Evolutionary conservation across 2,113 vertebrate species (phyloP).

Genomic region (Osmerus eperlanus): DNA sequence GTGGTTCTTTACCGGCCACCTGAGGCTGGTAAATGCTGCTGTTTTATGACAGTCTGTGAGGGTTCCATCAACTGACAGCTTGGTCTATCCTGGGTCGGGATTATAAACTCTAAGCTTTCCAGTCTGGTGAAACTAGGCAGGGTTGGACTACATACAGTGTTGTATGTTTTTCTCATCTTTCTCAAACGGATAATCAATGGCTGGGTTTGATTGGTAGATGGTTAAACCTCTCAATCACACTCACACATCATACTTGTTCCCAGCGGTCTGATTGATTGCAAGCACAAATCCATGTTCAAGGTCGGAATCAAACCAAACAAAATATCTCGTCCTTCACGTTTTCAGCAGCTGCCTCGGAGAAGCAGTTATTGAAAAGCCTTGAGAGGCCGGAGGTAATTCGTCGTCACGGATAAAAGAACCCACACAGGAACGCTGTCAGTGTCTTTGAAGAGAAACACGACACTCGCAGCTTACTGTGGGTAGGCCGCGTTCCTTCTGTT

Average conservation of each 20-base stretch:
- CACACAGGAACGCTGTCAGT: background rate
- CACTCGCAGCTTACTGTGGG: background rate
- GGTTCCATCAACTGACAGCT: too few relatives aligned
- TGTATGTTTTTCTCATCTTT: too few relatives aligned
- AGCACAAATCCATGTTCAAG: conserved; percentile 5
- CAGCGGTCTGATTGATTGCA: background rate
- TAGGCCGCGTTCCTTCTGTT: background rate
- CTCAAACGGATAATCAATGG: too few relatives aligned
- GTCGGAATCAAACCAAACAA: conserved; percentile 1
- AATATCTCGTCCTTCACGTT: background rate
- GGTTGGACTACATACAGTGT: too few relatives aligned
- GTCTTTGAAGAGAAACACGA: background rate
- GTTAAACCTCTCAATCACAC: background rate
- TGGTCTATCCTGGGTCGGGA: too few relatives aligned
- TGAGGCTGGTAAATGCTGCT: too few relatives aligned
- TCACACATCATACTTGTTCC: conserved; percentile 1
- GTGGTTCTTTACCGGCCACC: too few relatives aligned
- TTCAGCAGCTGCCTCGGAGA: conserved; percentile 4
- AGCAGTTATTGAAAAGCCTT: conserved; percentile 1
- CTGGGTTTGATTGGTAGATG: background rate
- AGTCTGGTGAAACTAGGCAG: too few relatives aligned
- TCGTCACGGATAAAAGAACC: background rate
- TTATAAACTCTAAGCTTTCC: too few relatives aligned
- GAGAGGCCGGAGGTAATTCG: background rate
- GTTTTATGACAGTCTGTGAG: too few relatives aligned